Conservation (phyloP, 2,797 vertebrate species). For the Tadarida brasiliensis region DNA sequence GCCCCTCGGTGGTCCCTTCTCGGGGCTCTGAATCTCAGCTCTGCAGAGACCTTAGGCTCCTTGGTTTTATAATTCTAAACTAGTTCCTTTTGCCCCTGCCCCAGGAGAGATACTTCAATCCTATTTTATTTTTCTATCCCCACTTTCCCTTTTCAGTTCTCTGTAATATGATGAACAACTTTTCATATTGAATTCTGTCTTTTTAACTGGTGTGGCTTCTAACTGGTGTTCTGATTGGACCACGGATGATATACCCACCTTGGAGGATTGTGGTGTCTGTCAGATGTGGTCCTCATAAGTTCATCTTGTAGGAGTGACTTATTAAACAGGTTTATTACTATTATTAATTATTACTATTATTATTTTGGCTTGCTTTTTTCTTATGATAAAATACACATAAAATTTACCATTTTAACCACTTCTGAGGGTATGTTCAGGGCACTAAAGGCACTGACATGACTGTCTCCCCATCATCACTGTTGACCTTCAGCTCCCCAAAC, state of each 20-base stretch:
- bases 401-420: not conserved
- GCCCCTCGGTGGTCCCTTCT: fast-evolving
- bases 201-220: not conserved
- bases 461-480: not conserved
- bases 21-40: not conserved
- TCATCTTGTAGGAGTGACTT: not conserved
- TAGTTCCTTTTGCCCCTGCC: not conserved
- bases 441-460: not conserved
- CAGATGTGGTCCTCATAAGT: not conserved
- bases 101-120: not conserved
- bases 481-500: not conserved
- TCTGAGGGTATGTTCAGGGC: not conserved
- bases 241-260: not conserved
- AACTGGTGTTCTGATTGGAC: not conserved
- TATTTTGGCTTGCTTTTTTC: not conserved
- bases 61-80: not conserved
- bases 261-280: not conserved
- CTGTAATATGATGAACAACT: not conserved
- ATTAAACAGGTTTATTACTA: not conserved
- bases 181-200: not conserved
- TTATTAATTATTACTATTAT: not conserved
- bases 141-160: not conserved
- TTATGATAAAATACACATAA: not conserved
- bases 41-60: not conserved
- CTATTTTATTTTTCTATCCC: not conserved